Base-by-base conservation (phyloP, 1,140 invertebrate genomes). In the Drosophila persimilis region DNA sequence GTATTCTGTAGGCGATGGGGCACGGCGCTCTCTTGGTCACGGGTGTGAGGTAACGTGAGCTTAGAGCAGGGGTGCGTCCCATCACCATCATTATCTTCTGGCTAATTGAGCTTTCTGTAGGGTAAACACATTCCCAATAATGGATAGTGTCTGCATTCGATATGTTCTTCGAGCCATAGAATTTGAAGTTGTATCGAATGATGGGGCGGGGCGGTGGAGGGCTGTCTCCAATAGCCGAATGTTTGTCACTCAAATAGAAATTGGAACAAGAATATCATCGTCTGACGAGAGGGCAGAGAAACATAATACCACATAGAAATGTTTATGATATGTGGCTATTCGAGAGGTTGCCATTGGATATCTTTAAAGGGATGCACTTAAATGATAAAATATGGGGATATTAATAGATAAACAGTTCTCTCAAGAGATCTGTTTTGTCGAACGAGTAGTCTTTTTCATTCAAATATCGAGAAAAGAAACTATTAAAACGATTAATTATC, bases 81-180 rank as follows among this genome's bases (percentile, higher is more conserved):
- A 29, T 29, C 35, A 13, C 11, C 31, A 47, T 46, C 64, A 80
- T 15, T 15, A 15, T 80, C 65, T 77, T 52, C 44, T 47, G 44
- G 48, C 61, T 64, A 64, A 81, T 81, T 71, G 70, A 80, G 56
- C 79, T 80, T 74, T 83, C 43, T 26, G 29, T 22, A 24, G 55
- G 48, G 51, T 69, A 69, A 69, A 75, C 70, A 75, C 70, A 56
- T 24, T 39, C 41, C 43, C 13, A 24, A 8, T 31, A 4, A 35
- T 20, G 11, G 44, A 39, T 31, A 69, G 56, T 51, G 79, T 81
- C 78, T 83, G 79, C 78, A 81, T 65, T 67, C 71, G 78, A 81
- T 77, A 77, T 66, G 64, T 26, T 6, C 8, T 26, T 59, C 13
- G 20, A 22, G 47, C 47, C 43, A 61, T 70, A 44, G 43, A 35